Base-by-base conservation (phyloP, 1,140 invertebrate genomes). In the Drosophila varians region DNA sequence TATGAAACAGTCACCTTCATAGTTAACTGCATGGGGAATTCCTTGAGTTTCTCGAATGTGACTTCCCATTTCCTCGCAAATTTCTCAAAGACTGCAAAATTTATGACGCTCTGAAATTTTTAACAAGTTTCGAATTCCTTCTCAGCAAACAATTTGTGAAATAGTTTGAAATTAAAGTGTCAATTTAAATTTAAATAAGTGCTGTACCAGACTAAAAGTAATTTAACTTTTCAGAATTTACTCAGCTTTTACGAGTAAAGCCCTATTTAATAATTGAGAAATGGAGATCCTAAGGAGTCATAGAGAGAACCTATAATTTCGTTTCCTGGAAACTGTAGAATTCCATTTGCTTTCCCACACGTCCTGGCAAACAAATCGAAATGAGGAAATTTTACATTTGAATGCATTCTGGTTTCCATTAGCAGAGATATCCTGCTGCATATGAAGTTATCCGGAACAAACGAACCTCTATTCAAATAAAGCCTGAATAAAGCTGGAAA, bases 1-100 rank as follows among this genome's bases (percentile, higher is more conserved):
- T 66, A 66, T 66, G 60, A 66, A 66, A 46, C 42, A 51, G 47
- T 66, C 66, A 66, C 60, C 62, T 65, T 66, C 38, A 66, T 53
- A 66, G 60, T 66, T 53, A 66, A 66, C 46, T 66, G 46, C 46
- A 43, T 8, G 54, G 12, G 28, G 23, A 65, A 45, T 36, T 66
- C 8, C 28, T 19, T 9, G 8, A 12, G 7, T 31, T 31, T 31
- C 28, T 9, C 16, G n/a, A 26, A 43, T 25, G 25, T 34, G 5
- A 40, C 9, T 16, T 40, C 0, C 16, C 1, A 3, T 14, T 16
- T 23, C n/a, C 9, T 31, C 9, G n/a, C 4, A 31, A 31, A 11
- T 31, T 11, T 2, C 21, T 21, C 21, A 21, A n/a, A n/a, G n/a
- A n/a, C n/a, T n/a, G n/a, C n/a, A n/a, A 28, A 28, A 9, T 28